Evolutionary conservation across 2,113 vertebrate species (phyloP), one percentile per base, ranked within the genome.

Genomic region (Triplophysa dalaica): DNA sequence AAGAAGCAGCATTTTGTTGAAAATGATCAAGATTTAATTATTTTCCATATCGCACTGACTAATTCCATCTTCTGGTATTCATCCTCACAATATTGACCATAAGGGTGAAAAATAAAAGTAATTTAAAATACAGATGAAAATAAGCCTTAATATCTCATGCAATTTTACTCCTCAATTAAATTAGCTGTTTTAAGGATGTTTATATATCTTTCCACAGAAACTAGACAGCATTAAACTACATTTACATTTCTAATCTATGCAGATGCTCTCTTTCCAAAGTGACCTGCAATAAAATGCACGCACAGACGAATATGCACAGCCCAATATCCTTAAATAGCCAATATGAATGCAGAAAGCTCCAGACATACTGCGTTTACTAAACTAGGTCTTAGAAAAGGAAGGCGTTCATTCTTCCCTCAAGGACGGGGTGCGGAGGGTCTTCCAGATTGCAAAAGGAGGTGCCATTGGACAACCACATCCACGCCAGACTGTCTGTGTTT

Each of bases 401-500:
- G 26, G 22, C n/a, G 64, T 19, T 19, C 45, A 43, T 33, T 68
- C 56, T 74, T 8, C 14, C 70, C 62, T 56, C 61, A 26, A 60
- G 63, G 75, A 45, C 45, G 13, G 50, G 72, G 45, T 24, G 41
- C 74, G 22, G 63, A 48, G 61, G 22, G 8, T 43, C 26, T 69
- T 70, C 22, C 14, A 12, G 61, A 52, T 38, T 54, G 43, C n/a
- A 62, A 70, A 50, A n/a, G 3, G 45, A 65, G 38, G 24, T 38
- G 33, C 56, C 56, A 76, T 19, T 33, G n/a, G 68, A 68, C 66
- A 64, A 52, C 54, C 68, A 50, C 41, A 11, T 50, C 54, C 24
- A 66, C n/a, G 21, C 83, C 80, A 70, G 62, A 43, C 66, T 64
- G 52, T 43, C 60, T 72, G 52, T 54, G 73, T 82, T 76, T 85